Percentiles rank a stretch among this genome's conserved stretches.
Conservation (phyloP, 1,140 invertebrate genomes). For the Drosophila setifemur region DNA sequence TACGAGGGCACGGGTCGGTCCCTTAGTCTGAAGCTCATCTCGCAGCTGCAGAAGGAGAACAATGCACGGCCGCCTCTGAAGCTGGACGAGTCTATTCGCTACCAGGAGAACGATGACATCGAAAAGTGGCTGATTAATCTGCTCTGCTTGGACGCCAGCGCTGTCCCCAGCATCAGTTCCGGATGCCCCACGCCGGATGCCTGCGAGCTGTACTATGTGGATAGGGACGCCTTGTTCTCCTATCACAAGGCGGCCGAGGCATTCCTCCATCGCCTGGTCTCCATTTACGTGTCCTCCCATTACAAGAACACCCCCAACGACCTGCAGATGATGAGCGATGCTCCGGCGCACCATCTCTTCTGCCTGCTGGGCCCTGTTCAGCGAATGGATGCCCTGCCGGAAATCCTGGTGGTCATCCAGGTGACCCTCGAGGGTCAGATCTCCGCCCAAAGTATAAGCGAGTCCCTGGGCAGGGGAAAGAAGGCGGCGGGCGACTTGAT, state of each 20-base stretch:
- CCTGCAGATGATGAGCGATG: constrained; percentile 99
- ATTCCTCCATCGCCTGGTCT: constrained; percentile 96
- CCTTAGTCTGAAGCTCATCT: constrained; percentile 96
- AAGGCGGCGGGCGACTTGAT: constrained; percentile 98
- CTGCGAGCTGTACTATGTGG: constrained; percentile 96
- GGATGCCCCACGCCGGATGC: constrained; percentile 93
- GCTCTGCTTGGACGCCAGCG: constrained; percentile 94
- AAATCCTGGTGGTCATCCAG: constrained; percentile 96
- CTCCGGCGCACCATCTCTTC: constrained; percentile 98
- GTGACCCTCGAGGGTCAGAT: constrained; percentile 98
- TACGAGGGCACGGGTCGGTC: constrained; percentile 99
- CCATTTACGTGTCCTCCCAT: constrained; percentile 98
- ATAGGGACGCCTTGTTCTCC: constrained; percentile 97
- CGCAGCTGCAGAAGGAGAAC: constrained; percentile 89
- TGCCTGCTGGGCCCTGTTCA: constrained; percentile 94
- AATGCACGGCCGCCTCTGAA: constrained; percentile 85
- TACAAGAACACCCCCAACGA: constrained; percentile 99
- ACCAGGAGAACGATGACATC: constrained; percentile 92
- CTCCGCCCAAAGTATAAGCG: constrained; percentile 89
- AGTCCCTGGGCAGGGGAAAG: constrained; percentile 92
- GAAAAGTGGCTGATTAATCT: constrained; percentile 96
- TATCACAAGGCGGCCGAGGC: constrained; percentile 97
- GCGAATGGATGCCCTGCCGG: constrained; percentile 89
- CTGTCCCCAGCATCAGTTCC: constrained; percentile 86
- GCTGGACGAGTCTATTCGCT: constrained; percentile 97